phyloP scores from a whole-genome alignment of 2,113 vertebrate species.

The Thryonomys swinderianus region DNA sequence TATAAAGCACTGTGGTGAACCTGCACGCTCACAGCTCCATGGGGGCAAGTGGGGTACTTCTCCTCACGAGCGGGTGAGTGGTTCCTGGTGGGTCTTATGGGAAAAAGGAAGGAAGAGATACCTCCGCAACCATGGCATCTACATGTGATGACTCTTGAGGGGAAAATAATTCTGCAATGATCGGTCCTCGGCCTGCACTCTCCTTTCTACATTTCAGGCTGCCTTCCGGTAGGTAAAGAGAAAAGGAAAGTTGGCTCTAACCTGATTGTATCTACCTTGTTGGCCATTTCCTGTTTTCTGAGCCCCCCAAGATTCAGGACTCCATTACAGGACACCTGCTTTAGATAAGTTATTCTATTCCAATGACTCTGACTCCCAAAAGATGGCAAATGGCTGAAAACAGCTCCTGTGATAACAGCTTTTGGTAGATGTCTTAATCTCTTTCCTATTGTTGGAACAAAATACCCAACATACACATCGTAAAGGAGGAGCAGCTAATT shows the following conservation, averaged over 20 bases:
- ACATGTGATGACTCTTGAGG: neutral
- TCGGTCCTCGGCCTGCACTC: neutral
- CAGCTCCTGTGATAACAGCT: neutral
- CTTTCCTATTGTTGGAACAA: neutral
- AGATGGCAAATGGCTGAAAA: neutral
- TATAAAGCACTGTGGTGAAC: neutral
- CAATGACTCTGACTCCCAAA: neutral
- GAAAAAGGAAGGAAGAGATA: neutral
- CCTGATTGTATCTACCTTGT: neutral
- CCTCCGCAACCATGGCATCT: neutral
- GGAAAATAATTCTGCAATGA: neutral
- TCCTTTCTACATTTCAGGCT: neutral
- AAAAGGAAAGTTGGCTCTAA: neutral
- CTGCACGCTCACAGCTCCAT: accelerated
- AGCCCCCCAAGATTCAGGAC: no score
- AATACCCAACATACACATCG: neutral
- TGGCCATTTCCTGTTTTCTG: neutral
- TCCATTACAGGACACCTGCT: neutral
- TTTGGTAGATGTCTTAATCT: neutral
- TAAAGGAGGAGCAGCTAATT: neutral
- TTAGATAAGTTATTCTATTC: neutral
- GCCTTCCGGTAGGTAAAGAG: neutral
- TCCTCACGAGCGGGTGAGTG: neutral
- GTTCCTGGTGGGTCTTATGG: neutral
- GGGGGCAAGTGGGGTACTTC: neutral